phyloP scores from a whole-genome alignment of 2,888 invertebrate species.

The Phortica magna region DNA sequence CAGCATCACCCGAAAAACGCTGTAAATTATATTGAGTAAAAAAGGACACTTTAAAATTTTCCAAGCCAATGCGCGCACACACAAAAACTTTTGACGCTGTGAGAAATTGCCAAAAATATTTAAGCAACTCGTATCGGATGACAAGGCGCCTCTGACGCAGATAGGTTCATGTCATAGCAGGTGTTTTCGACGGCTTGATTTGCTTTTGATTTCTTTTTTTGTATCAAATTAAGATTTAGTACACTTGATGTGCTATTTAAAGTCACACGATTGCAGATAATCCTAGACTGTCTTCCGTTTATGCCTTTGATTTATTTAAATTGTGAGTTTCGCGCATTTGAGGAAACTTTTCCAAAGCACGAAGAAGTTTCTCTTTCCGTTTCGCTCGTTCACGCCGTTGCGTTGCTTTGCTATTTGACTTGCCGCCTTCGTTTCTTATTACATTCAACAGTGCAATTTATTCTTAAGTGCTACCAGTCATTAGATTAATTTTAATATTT shows the following conservation, averaged over 20 bases:
- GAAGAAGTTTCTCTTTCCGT: constrained; percentile 29
- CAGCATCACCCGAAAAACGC: constrained; percentile 42
- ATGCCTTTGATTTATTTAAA: not conserved
- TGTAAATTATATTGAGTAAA: not conserved
- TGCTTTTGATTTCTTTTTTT: not conserved
- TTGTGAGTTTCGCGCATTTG: not conserved
- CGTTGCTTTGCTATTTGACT: constrained; percentile 13
- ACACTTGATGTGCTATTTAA: not conserved
- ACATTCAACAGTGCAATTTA: constrained; percentile 5
- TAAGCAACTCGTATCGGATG: constrained; percentile 19
- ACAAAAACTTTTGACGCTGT: constrained; percentile 3
- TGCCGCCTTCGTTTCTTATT: constrained; percentile 42
- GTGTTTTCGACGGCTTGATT: not conserved
- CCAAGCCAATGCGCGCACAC: constrained; percentile 16
- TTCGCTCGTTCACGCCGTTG: not conserved
- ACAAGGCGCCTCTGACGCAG: not conserved
- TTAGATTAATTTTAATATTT: constrained; percentile 73
- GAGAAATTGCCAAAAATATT: constrained; percentile 31
- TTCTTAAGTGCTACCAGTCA: constrained; percentile 59
- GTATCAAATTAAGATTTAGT: not conserved
- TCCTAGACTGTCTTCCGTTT: not conserved
- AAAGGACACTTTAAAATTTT: not conserved
- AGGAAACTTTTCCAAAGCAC: not conserved
- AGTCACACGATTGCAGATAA: not conserved
- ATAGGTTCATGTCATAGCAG: not conserved